Conservation (phyloP, 2,888 invertebrate species). For the Clusia tigrina region DNA sequence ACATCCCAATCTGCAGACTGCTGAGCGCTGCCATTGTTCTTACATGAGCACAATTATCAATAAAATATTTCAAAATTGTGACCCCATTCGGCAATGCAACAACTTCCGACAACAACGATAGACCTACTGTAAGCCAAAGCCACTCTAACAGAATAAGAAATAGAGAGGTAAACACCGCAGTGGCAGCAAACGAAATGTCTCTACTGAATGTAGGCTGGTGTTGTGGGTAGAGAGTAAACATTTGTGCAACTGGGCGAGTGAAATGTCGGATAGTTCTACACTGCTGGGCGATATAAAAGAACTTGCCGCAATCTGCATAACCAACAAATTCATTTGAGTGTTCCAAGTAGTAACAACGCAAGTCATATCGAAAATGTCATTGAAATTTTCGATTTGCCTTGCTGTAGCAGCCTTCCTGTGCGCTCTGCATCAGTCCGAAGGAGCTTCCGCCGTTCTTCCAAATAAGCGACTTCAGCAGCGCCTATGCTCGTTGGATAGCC, state of each 20-base stretch:
- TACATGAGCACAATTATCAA: no score
- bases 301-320: not conserved
- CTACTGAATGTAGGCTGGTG: not conserved
- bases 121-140: no score
- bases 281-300: not conserved
- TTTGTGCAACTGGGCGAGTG: not conserved
- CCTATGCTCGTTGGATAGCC: not conserved
- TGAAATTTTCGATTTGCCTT: slow-evolving; percentile 12
- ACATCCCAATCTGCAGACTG: no score
- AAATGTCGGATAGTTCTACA: not conserved
- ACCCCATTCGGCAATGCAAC: no score
- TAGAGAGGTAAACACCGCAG: not conserved
- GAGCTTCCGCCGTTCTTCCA: not conserved
- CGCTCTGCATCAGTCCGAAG: slow-evolving; percentile 13
- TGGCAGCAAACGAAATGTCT: not conserved
- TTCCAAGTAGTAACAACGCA: not conserved
- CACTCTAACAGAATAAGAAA: no score
- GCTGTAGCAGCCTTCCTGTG: slow-evolving; percentile 21
- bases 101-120: no score
- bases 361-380: slow-evolving; percentile 24
- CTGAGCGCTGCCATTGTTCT: no score
- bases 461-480: not conserved
- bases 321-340: slow-evolving; percentile 8
- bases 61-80: no score
- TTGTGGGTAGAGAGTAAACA: not conserved